A percentile compares a stretch with the other conserved stretches of the same genome.
Conservation (phyloP, 2,113 vertebrate genomes). For the Nycticorax nycticorax region DNA sequence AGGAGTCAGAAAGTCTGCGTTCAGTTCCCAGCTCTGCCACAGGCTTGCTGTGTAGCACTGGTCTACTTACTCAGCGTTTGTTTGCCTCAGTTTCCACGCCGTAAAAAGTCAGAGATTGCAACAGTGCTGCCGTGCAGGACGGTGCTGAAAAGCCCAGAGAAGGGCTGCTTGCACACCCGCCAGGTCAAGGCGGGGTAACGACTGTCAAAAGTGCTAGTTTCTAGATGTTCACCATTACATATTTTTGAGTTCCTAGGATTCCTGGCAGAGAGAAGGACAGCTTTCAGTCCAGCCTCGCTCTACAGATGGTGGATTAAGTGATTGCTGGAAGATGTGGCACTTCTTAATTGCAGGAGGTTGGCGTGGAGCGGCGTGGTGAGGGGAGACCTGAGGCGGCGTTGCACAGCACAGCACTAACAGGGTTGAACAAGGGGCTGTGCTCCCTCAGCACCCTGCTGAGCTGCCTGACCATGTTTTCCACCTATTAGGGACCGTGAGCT, state of each 20-base stretch:
- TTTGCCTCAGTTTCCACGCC: constrained; percentile 44
- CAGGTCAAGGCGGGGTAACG: not conserved
- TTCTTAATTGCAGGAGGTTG: not conserved
- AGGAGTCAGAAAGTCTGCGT: constrained; percentile 64
- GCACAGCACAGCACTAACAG: not conserved
- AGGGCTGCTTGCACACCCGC: not conserved
- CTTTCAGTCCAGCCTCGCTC: not conserved
- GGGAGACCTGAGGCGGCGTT: accelerated
- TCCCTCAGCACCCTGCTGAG: not conserved
- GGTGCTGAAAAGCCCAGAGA: not conserved
- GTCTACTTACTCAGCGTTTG: constrained; percentile 34
- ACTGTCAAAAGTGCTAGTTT: not conserved
- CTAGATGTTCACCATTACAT: not conserved
- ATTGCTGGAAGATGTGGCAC: not conserved
- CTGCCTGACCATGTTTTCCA: not conserved
- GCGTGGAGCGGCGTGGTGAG: accelerated
- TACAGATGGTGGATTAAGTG: not conserved
- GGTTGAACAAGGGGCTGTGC: not conserved
- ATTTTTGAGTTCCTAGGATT: not conserved
- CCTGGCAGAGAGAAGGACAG: not conserved
- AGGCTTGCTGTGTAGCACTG: constrained; percentile 22
- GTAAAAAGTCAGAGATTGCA: not conserved
- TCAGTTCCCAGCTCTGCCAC: constrained; percentile 55
- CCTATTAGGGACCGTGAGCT: not conserved
- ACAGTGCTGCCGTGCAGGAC: not conserved